These are phyloP conservation scores for Psilopogon haemacephalus DNA, from an alignment of 2,113 vertebrate genomes.

Conservation along the genomic window DNA sequence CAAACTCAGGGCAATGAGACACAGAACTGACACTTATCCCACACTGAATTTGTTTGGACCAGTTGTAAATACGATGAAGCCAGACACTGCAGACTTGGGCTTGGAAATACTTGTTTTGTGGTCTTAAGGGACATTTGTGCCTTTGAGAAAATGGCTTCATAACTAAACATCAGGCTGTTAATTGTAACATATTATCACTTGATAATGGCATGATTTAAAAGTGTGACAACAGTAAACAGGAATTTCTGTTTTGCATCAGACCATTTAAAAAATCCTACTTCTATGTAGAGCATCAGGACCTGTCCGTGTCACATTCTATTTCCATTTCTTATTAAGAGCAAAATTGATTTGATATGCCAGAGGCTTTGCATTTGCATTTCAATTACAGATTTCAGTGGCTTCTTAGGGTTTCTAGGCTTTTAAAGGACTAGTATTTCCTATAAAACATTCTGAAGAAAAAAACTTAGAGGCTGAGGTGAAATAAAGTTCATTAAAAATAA, in stretches of 20 bases:
- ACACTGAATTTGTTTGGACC: neutral
- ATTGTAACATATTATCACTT: neutral
- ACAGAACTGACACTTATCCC: neutral
- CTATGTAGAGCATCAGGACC: neutral
- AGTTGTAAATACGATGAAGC: neutral
- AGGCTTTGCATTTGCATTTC: constrained; percentile 52
- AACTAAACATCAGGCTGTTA: neutral
- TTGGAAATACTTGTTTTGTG: neutral
- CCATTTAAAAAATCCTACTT: neutral
- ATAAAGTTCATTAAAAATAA: constrained; percentile 29
- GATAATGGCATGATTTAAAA: neutral
- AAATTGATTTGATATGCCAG: constrained; percentile 41
- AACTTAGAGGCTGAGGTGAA: neutral
- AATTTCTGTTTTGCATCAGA: constrained; percentile 22
- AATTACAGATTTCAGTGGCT: neutral
- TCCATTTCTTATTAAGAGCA: constrained; percentile 17
- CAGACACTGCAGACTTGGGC: neutral
- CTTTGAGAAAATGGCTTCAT: neutral
- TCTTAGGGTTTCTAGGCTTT: constrained; percentile 16
- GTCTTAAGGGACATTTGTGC: neutral
- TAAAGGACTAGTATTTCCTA: neutral
- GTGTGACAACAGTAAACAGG: neutral
- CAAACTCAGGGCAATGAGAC: neutral
- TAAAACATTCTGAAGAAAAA: neutral
- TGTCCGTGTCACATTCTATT: neutral